These are phyloP conservation scores for Spongilla lacustris DNA, from an alignment of 37 sponge, comb jelly and placozoan species.

Conservation along the genomic window DNA sequence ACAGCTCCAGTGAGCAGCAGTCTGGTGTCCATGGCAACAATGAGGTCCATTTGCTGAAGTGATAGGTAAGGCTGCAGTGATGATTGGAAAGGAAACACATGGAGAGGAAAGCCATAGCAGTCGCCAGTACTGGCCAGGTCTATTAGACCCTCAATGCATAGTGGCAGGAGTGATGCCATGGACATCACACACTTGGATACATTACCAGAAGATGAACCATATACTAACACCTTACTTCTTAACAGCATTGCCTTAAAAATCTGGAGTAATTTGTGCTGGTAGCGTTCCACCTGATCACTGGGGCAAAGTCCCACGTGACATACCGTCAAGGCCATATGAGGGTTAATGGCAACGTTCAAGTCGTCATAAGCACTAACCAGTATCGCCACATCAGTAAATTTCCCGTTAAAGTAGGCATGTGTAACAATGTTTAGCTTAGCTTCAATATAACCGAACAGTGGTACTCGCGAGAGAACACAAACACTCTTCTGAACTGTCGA, in stretches of 20 bases:
- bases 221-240: slow-evolving; percentile 56
- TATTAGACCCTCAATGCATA: slow-evolving; percentile 12
- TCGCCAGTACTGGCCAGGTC: not conserved
- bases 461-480: slow-evolving; percentile 56
- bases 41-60: slow-evolving; percentile 65
- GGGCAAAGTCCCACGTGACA: slow-evolving; percentile 11
- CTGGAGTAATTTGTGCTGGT: slow-evolving; percentile 55
- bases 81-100: not conserved
- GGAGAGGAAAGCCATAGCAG: slow-evolving; percentile 34
- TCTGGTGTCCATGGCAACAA: not conserved
- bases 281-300: slow-evolving; percentile 8
- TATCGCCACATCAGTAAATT: slow-evolving; percentile 49
- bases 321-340: not conserved
- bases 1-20: slow-evolving; percentile 47
- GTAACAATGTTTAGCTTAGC: slow-evolving; percentile 70
- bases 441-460: slow-evolving; percentile 58
- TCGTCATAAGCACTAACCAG: slow-evolving; percentile 44
- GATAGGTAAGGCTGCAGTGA: slow-evolving; percentile 62
- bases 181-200: slow-evolving; percentile 36
- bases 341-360: slow-evolving; percentile 20
- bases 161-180: slow-evolving; percentile 61
- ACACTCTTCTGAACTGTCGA: slow-evolving; percentile 79
- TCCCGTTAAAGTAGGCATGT: slow-evolving; percentile 77
- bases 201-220: slow-evolving; percentile 23
- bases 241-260: slow-evolving; percentile 71